Conservation (phyloP, 2,888 invertebrate species). For the Apamea sordens region DNA sequence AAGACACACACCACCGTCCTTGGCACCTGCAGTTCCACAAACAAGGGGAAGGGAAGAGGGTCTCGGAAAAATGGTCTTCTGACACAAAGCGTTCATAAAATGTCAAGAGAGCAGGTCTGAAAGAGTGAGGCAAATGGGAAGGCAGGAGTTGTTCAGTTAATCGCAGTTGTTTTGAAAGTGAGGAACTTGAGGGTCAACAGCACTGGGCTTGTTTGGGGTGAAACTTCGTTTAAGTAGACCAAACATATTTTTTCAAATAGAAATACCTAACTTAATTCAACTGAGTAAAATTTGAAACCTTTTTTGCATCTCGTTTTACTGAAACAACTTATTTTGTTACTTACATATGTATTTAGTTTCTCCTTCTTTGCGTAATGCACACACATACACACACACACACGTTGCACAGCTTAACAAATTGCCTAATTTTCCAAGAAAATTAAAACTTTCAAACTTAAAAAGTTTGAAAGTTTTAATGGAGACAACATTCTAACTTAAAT, state of each 20-base stretch:
- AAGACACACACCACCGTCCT: slow-evolving; percentile 27
- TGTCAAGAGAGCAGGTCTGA: slow-evolving; percentile 80
- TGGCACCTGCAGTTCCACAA: not conserved
- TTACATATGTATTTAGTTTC: not conserved
- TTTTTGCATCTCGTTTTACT: not conserved
- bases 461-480: too few relatives aligned
- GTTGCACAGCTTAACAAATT: not conserved
- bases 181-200: slow-evolving; percentile 34
- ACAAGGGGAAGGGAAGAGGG: slow-evolving; percentile 53
- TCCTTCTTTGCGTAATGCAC: not conserved
- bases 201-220: slow-evolving; percentile 12
- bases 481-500: slow-evolving; percentile 1
- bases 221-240: not conserved
- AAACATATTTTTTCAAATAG: not conserved
- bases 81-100: slow-evolving; percentile 83
- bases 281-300: too few relatives aligned
- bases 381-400: too few relatives aligned
- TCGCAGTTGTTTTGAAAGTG: slow-evolving; percentile 54
- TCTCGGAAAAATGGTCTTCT: slow-evolving; percentile 65
- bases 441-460: slow-evolving; percentile 6
- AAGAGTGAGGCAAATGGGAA: slow-evolving; percentile 72
- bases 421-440: not conserved
- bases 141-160: slow-evolving; percentile 74
- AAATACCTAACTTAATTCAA: not conserved
- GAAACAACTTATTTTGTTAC: not conserved